These are phyloP conservation scores for Branchinecta lynchi DNA, from an alignment of 1,140 invertebrate species.

Conservation along the genomic window DNA sequence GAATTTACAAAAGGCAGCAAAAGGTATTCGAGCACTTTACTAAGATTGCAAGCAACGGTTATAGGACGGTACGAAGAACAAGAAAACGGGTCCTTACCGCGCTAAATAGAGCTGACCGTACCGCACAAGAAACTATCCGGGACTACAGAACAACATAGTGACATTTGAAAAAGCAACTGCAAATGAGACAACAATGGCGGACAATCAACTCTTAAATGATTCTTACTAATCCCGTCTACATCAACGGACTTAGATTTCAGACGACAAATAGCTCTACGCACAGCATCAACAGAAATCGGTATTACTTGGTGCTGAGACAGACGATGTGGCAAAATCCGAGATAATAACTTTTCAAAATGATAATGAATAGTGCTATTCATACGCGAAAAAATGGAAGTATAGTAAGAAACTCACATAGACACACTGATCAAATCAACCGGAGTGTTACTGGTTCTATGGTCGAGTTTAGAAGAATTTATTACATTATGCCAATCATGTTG, in stretches of 20 bases:
- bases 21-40: slow-evolving; percentile 9
- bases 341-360: slow-evolving; percentile 3
- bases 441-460: not conserved
- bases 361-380: not conserved
- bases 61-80: slow-evolving; percentile 9
- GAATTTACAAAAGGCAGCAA: too few relatives aligned
- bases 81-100: not conserved
- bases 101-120: too few relatives aligned
- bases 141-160: too few relatives aligned
- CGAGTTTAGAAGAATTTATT: not conserved
- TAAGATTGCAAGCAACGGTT: slow-evolving; percentile 1
- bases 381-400: too few relatives aligned
- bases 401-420: slow-evolving; percentile 9
- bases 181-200: too few relatives aligned
- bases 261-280: too few relatives aligned
- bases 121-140: too few relatives aligned
- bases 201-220: too few relatives aligned
- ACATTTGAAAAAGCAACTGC: too few relatives aligned
- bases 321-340: not conserved
- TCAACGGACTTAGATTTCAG: too few relatives aligned
- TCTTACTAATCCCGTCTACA: too few relatives aligned
- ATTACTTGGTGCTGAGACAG: not conserved
- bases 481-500: slow-evolving; percentile 2
- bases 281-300: too few relatives aligned
- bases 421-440: not conserved